These are phyloP conservation scores for Temnothorax nylanderi DNA, from an alignment of 1,140 invertebrate genomes.

Conservation along the genomic window DNA sequence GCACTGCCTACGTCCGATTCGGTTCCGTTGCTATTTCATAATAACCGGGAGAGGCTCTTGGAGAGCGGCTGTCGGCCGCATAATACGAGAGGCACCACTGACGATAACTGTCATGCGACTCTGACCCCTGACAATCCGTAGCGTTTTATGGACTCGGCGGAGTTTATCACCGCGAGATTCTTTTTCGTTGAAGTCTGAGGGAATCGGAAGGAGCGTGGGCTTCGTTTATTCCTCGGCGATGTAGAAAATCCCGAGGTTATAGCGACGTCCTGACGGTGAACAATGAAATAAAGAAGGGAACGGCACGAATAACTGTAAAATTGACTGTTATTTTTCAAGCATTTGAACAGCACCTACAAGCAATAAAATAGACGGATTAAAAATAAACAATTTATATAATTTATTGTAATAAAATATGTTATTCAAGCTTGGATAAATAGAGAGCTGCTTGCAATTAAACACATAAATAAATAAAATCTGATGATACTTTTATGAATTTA, in stretches of 20 bases:
- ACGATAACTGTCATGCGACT: slow-evolving; percentile 48
- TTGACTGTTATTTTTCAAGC: neutral
- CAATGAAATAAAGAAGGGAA: neutral
- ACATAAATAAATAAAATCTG: neutral
- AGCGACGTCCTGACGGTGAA: neutral
- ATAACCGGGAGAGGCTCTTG: slow-evolving; percentile 52
- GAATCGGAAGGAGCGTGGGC: slow-evolving; percentile 28
- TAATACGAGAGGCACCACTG: neutral
- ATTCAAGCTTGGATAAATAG: neutral
- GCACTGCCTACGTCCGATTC: slow-evolving; percentile 13
- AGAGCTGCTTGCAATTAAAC: neutral
- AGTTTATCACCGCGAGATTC: slow-evolving; percentile 63
- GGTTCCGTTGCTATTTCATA: slow-evolving; percentile 66
- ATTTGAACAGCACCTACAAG: neutral
- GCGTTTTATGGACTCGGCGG: slow-evolving; percentile 40
- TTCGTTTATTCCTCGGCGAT: slow-evolving; percentile 14
- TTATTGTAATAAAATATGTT: neutral
- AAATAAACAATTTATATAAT: neutral
- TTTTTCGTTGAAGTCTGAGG: slow-evolving; percentile 17
- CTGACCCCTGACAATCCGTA: slow-evolving; percentile 36
- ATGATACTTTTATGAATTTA: neutral
- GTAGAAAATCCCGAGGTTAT: slow-evolving; percentile 4
- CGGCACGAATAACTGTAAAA: neutral
- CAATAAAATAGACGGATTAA: neutral
- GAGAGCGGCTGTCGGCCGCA: neutral